Evolutionary conservation across 1,140 invertebrate genomes (phyloP), one percentile per base, ranked within the genome.

Genomic region (Eufriesea mexicana): DNA sequence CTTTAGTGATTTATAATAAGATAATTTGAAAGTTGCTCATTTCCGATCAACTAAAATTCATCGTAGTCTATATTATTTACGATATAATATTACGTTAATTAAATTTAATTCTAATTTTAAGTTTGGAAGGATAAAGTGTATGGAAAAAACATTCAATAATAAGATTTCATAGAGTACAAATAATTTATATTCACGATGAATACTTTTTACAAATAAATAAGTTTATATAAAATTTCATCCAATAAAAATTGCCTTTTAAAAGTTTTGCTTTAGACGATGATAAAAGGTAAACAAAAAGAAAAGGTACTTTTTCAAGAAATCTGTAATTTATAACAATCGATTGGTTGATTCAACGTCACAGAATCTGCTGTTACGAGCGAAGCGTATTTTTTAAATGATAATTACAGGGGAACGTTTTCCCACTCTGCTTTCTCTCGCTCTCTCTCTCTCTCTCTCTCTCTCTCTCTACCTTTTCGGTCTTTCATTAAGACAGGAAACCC

Each of bases 281-380:
- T 23, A 5, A 16, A 42, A 45, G 9, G 35, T n/a, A 35, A 20
- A 18, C 2, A 16, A 14, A 7, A 16, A 51, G 25, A 47, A 47
- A 51, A 25, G 5, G 8, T 20, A 42, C n/a, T 59, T 61, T 74
- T 42, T 18, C n/a, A 23, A 61, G 55, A 20, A 20, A 47, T 5
- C 42, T 59, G 55, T 73, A 45, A 73, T 73, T 59, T 73, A n/a
- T 35, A 25, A 10, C 55, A 18, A 73, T 55, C 71, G 71, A 73
- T 73, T 57, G 35, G 18, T 45, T 28, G 71, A 73, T 73, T 57
- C 51, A n/a, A 73, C 35, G 4, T 28, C 57, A 42, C 20, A 16
- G 54, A n/a, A 6, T 5, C 42, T 5, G n/a, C 10, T 35, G 54
- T 42, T 49, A 28, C 45, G 16, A 55, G n/a, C 12, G 49, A 55